These are phyloP conservation scores for Aphaenogaster ashmeadi DNA, from an alignment of 1,140 invertebrate species.

Conservation along the genomic window DNA sequence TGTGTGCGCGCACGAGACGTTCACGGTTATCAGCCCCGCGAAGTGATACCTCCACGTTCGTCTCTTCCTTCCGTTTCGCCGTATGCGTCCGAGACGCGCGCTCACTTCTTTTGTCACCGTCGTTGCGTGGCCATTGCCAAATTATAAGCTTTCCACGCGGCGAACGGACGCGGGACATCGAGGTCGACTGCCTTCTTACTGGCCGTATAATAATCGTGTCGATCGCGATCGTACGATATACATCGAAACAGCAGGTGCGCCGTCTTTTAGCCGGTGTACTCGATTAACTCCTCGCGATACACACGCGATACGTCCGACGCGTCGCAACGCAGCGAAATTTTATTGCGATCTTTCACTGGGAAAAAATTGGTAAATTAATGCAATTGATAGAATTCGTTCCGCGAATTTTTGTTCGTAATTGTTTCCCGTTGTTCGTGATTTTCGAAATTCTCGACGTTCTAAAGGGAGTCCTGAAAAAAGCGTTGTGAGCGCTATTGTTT, in stretches of 20 bases:
- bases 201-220: constrained; percentile 9
- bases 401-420: constrained; percentile 31
- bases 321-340: constrained; percentile 12
- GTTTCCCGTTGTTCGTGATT: not conserved
- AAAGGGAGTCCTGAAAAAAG: not conserved
- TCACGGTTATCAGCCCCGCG: constrained; percentile 58
- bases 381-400: constrained; percentile 27
- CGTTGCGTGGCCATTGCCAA: constrained; percentile 71
- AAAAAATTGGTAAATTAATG: constrained; percentile 1
- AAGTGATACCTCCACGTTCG: constrained; percentile 47
- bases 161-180: constrained; percentile 77
- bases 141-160: constrained; percentile 77
- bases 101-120: constrained; percentile 51
- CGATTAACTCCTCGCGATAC: constrained; percentile 17
- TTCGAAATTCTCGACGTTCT: not conserved
- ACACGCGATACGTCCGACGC: constrained; percentile 16
- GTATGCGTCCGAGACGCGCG: constrained; percentile 64
- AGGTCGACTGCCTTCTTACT: constrained; percentile 75
- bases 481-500: not conserved
- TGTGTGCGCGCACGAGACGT: constrained; percentile 47
- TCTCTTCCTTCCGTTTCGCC: constrained; percentile 66
- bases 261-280: constrained; percentile 24
- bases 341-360: not conserved
- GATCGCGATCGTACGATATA: constrained; percentile 31
- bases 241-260: constrained; percentile 33